A percentile compares a stretch with the other conserved stretches of the same genome.
Conservation (phyloP, 1,140 invertebrate genomes). For the Octopus bimaculoides region DNA sequence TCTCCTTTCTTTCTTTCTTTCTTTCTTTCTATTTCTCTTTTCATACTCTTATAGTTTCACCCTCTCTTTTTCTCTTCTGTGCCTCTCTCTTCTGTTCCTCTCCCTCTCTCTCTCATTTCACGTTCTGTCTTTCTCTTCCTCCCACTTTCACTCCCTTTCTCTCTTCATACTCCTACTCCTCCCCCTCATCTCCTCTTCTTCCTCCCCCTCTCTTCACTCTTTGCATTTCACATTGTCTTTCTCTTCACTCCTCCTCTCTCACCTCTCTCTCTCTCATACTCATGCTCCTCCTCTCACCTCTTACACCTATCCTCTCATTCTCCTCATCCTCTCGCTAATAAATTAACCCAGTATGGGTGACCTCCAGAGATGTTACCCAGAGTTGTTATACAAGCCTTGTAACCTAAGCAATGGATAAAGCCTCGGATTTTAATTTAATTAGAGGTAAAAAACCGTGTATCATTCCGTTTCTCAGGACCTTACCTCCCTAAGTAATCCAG, state of each 20-base stretch:
- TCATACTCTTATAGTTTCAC: neutral
- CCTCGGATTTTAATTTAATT: no score
- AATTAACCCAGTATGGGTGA: no score
- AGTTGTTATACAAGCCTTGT: no score
- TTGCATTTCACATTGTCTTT: neutral
- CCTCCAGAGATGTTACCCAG: no score
- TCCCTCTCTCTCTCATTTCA: neutral
- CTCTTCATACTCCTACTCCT: neutral
- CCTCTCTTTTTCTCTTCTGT: neutral
- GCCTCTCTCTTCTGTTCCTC: neutral
- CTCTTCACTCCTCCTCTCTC: neutral
- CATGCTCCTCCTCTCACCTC: neutral
- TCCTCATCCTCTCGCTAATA: neutral
- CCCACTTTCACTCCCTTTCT: neutral
- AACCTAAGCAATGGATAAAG: no score
- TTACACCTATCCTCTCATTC: neutral
- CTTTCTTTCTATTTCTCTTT: neutral
- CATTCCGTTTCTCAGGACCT: no score
- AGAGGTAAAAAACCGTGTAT: no score
- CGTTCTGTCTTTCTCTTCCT: neutral
- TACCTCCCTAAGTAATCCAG: no score
- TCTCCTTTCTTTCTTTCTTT: neutral
- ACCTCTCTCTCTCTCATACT: neutral
- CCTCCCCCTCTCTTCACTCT: neutral
- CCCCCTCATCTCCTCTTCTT: neutral